Base-by-base conservation (phyloP, 2,113 vertebrate species). In the Ictalurus furcatus region DNA sequence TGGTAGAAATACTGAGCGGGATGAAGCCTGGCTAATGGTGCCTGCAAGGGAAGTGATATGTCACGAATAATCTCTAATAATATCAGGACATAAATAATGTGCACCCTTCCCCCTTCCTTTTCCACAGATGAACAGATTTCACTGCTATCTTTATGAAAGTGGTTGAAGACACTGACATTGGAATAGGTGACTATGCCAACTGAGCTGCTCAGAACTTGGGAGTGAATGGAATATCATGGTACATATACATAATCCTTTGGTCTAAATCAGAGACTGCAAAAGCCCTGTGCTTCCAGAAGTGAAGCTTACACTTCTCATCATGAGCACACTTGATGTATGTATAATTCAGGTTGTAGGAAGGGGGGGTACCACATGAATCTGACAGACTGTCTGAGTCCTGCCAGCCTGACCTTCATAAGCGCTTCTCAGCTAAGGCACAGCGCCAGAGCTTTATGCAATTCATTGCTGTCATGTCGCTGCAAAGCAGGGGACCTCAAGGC, bases 61-160 rank as follows among this genome's bases (percentile, higher is more conserved):
- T 95, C 94, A 93, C 92, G 92, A 93, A 94, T 95, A 95, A 96
- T 95, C 93, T 93, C 92, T 91, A 94, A 95, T 95, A 94, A 94
- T 93, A 93, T 90, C 85, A 83, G 56, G 83, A 90, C 93, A 94
- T 90, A 94, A 93, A 95, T 95, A 95, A 94, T 94, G 90, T 90
- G 87, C 92, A 90, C 84, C 83, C 83, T 76, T 8, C 78, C 85
- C 89, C 86, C 91, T 63, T 84, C 73, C 87, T 88, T 86, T 86
- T 91, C 90, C 78, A 85, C 9, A 91, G 92, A 95, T 94, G 92
- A 92, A 92, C 90, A 93, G 93, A 96, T 94, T 92, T 92, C 90
- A 80, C 89, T 82, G 88, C 90, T 86, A 89, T 90, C 92, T 92
- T 93, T 86, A 92, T 94, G 91, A 92, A 93, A 92, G 16, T 56